These are phyloP conservation scores for Charina bottae DNA, from an alignment of 2,113 vertebrate genomes.

Conservation along the genomic window DNA sequence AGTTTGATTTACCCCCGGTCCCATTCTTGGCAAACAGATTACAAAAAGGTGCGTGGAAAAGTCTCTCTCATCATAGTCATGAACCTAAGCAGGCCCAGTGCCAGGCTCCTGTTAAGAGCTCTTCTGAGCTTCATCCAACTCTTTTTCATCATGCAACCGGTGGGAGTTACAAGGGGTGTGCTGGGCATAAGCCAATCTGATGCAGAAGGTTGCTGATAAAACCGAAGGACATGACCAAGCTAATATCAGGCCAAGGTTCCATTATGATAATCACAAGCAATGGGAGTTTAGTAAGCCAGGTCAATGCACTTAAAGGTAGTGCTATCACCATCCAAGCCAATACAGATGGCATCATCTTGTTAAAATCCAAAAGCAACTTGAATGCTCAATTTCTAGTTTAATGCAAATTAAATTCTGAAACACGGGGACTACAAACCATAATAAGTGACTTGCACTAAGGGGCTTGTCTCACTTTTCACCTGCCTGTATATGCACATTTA, in stretches of 20 bases:
- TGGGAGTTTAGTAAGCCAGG: conserved; percentile 41
- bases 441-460: not conserved
- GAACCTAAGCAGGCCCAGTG: not conserved
- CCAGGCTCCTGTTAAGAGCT: conserved; percentile 31
- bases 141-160: not conserved
- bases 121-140: not conserved
- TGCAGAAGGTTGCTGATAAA: conserved; percentile 29
- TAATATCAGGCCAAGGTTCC: conserved; percentile 27
- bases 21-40: not conserved
- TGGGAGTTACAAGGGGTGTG: conserved; percentile 21
- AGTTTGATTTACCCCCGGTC: not conserved
- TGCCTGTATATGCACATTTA: not conserved
- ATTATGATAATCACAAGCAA: conserved; percentile 20
- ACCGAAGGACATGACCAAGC: conserved; percentile 17
- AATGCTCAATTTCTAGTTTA: not conserved
- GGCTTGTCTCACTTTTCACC: not conserved
- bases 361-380: conserved; percentile 20
- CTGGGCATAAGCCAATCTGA: conserved; percentile 36
- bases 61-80: conserved; percentile 4
- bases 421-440: not conserved
- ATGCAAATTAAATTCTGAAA: conserved; percentile 15
- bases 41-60: not conserved
- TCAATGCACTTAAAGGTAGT: conserved; percentile 52
- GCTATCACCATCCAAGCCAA: not conserved
- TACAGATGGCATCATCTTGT: conserved; percentile 21